phyloP scores from a whole-genome alignment of 2,888 invertebrate species.

The Amiota mariae region DNA sequence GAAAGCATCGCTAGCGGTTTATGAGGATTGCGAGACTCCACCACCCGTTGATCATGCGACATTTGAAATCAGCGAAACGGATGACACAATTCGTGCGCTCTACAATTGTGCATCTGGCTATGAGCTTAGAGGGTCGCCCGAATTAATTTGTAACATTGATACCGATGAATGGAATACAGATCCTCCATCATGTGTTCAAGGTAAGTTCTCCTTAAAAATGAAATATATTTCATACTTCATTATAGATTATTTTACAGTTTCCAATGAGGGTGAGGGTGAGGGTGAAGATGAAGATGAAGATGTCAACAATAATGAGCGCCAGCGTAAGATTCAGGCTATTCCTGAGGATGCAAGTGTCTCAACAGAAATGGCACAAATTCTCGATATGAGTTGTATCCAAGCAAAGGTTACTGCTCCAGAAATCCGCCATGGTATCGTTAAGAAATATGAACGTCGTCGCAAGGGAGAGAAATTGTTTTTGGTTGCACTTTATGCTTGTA shows the following conservation, averaged over 20 bases:
- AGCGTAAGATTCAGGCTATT: slow-evolving; percentile 62
- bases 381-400: slow-evolving; percentile 72
- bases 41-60: slow-evolving; percentile 66
- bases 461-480: slow-evolving; percentile 75
- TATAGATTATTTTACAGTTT: neutral
- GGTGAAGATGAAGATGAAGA: slow-evolving; percentile 40
- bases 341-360: slow-evolving; percentile 67
- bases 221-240: too few species aligned
- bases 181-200: slow-evolving; percentile 65
- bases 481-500: slow-evolving; percentile 77
- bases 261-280: slow-evolving; percentile 50
- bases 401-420: slow-evolving; percentile 71
- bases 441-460: slow-evolving; percentile 70
- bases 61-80: slow-evolving; percentile 57
- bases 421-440: slow-evolving; percentile 69
- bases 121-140: slow-evolving; percentile 60
- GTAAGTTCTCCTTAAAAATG: slow-evolving; percentile 32
- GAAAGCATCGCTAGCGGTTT: slow-evolving; percentile 40
- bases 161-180: slow-evolving; percentile 70
- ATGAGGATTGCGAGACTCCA: slow-evolving; percentile 69
- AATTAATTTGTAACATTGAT: slow-evolving; percentile 67
- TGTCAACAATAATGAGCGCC: slow-evolving; percentile 38
- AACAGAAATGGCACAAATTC: slow-evolving; percentile 55
- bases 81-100: slow-evolving; percentile 67
- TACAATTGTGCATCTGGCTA: slow-evolving; percentile 69